A percentile compares a stretch with the other conserved stretches of the same genome.
phyloP scores from a whole-genome alignment of 1,140 invertebrate species.

The Drosophila fuyamai region DNA sequence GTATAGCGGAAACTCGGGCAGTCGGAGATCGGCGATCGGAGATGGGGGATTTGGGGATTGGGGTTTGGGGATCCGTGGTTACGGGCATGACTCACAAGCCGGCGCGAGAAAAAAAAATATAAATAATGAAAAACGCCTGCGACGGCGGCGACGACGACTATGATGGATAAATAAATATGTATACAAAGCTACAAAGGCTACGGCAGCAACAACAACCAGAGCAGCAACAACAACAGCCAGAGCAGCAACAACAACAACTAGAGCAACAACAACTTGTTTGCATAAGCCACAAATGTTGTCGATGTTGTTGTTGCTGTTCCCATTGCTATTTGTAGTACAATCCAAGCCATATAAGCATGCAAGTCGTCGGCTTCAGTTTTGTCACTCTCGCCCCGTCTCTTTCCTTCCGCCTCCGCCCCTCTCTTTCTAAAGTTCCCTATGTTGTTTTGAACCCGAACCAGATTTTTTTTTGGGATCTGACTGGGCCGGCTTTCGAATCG shows the following conservation, averaged over 20 bases:
- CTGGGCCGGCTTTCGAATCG: slow-evolving; percentile 13
- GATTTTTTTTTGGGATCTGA: slow-evolving; percentile 10
- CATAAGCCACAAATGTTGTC: slow-evolving; percentile 64
- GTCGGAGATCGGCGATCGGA: neutral
- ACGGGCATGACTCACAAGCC: slow-evolving; percentile 71
- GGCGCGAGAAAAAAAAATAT: slow-evolving; percentile 68
- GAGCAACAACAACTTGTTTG: slow-evolving; percentile 65
- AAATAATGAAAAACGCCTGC: slow-evolving; percentile 74
- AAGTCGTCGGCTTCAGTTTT: slow-evolving; percentile 13
- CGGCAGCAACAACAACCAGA: slow-evolving; percentile 14
- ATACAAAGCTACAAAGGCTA: slow-evolving; percentile 16
- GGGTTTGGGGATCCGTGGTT: slow-evolving; percentile 3
- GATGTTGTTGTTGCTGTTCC: slow-evolving; percentile 11
- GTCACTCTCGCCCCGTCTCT: neutral
- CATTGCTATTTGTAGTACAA: slow-evolving; percentile 34
- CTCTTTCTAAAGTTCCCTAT: neutral
- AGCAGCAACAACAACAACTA: slow-evolving; percentile 18
- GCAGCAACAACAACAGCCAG: slow-evolving; percentile 11
- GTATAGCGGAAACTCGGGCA: slow-evolving; percentile 5
- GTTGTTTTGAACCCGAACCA: slow-evolving; percentile 6
- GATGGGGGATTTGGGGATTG: neutral
- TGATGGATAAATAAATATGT: slow-evolving; percentile 59
- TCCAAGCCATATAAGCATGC: slow-evolving; percentile 20
- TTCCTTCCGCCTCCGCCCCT: neutral
- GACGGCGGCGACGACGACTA: slow-evolving; percentile 7